Evolutionary conservation across 2,888 invertebrate species (phyloP).

Genomic region (Rutpela maculata): DNA sequence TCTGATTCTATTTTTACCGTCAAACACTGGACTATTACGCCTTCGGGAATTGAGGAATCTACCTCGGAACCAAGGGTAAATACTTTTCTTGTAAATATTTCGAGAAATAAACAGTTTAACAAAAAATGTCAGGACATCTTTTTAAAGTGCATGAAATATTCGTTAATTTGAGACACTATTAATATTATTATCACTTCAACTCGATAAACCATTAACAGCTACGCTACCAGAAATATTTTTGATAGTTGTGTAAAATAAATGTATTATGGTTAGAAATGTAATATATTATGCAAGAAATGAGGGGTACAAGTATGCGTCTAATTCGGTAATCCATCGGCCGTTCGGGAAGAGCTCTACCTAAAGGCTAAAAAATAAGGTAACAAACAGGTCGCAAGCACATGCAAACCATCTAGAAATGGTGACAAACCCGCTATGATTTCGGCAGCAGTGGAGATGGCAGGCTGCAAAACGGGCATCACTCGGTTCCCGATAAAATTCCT

Average conservation of each 20-base stretch:
- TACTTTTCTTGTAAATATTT: too few species aligned
- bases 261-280: neutral
- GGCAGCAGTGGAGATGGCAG: conserved; percentile 68
- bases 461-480: conserved; percentile 72
- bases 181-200: too few species aligned
- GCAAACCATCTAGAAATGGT: conserved; percentile 53
- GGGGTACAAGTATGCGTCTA: conserved; percentile 4
- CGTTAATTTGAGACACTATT: too few species aligned
- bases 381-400: conserved; percentile 55
- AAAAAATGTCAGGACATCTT: too few species aligned
- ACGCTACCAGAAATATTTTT: neutral
- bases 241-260: conserved; percentile 15
- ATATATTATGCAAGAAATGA: conserved; percentile 7
- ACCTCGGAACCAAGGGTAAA: too few species aligned
- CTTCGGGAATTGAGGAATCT: too few species aligned
- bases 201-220: too few species aligned
- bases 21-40: too few species aligned
- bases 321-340: conserved; percentile 9
- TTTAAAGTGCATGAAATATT: too few species aligned
- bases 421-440: conserved; percentile 71
- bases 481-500: conserved; percentile 72
- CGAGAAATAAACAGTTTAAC: too few species aligned
- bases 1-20: too few species aligned
- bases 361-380: conserved; percentile 37
- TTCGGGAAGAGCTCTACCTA: conserved; percentile 32